These are phyloP conservation scores for Oreocharis arfaki DNA, from an alignment of 2,113 vertebrate genomes.

Conservation along the genomic window DNA sequence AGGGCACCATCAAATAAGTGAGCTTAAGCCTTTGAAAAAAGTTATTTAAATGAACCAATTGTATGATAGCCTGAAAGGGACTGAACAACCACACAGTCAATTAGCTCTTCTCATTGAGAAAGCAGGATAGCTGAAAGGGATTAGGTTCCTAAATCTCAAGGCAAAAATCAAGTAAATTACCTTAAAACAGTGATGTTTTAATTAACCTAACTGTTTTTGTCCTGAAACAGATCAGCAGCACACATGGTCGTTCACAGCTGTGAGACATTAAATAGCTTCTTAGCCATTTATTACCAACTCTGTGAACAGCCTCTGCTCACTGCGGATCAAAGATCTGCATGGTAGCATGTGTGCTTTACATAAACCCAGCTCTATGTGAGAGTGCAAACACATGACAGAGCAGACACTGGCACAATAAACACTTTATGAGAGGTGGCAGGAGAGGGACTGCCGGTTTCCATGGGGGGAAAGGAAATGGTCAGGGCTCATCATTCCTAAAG, in stretches of 20 bases:
- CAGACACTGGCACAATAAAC: neutral
- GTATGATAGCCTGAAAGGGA: neutral
- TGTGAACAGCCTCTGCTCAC: neutral
- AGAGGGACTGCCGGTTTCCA: neutral
- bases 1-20: neutral
- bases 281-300: neutral
- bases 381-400: neutral
- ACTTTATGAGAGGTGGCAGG: neutral
- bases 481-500: neutral
- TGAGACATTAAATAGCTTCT: neutral
- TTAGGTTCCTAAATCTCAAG: conserved; percentile 14
- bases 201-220: conserved; percentile 37
- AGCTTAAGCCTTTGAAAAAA: conserved; percentile 2
- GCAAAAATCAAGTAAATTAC: conserved; percentile 41
- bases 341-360: neutral
- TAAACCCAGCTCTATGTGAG: neutral
- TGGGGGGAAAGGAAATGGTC: neutral
- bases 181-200: neutral
- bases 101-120: neutral
- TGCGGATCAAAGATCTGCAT: neutral
- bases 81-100: neutral
- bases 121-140: neutral
- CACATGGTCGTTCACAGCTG: neutral
- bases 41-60: conserved; percentile 4
- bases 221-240: conserved; percentile 15